Evolutionary conservation across 2,113 vertebrate genomes (phyloP).

Genomic region (Pseudorectes ferrugineus): DNA sequence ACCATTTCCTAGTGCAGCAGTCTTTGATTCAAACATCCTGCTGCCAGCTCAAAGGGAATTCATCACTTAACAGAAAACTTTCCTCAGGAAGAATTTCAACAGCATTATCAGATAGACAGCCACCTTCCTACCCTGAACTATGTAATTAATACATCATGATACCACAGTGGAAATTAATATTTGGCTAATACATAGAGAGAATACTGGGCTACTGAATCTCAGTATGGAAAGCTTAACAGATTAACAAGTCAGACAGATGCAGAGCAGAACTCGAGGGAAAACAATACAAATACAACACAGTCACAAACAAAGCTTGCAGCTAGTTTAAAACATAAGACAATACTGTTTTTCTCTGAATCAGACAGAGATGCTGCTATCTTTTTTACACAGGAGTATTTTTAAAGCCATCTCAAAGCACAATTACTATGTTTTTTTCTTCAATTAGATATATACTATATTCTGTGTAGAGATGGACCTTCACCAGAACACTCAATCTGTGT

Average conservation of each 20-base stretch:
- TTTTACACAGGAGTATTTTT: not conserved
- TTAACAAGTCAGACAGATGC: not conserved
- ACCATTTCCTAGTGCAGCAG: not conserved
- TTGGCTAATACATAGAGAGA: not conserved
- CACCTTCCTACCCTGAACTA: not conserved
- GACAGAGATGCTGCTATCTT: not conserved
- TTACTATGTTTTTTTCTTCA: not conserved
- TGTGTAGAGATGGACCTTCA: constrained; percentile 40
- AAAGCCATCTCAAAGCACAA: not conserved
- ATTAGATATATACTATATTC: not conserved
- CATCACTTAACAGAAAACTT: not conserved
- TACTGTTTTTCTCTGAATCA: not conserved
- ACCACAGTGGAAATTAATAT: not conserved
- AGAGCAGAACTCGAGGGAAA: not conserved
- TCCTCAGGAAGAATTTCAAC: not conserved
- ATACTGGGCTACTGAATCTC: not conserved
- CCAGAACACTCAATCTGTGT: constrained; percentile 24
- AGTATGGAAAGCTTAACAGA: not conserved
- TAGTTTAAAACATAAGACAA: not conserved
- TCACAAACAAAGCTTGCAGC: not conserved
- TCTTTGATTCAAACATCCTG: not conserved
- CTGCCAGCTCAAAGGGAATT: not conserved
- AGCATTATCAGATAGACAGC: not conserved
- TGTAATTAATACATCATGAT: not conserved
- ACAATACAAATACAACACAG: not conserved